These are phyloP conservation scores for Papilio dardanus DNA, from an alignment of 1,140 invertebrate genomes.

Conservation along the genomic window DNA sequence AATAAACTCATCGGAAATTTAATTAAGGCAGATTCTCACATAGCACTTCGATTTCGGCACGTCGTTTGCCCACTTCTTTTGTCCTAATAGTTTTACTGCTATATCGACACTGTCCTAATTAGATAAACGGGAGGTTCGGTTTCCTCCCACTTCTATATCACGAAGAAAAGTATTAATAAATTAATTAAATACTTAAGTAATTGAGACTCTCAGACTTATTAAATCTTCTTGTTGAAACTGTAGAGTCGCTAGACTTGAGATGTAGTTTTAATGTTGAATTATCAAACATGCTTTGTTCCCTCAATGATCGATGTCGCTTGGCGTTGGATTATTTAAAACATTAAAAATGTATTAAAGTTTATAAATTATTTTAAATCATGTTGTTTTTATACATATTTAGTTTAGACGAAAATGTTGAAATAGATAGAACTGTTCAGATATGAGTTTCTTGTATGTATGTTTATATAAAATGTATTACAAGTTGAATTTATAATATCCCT, in stretches of 20 bases:
- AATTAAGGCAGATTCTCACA: constrained; percentile 31
- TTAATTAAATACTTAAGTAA: constrained; percentile 12
- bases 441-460: constrained; percentile 65
- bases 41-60: constrained; percentile 16
- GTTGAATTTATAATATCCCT: constrained; percentile 67
- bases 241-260: constrained; percentile 80
- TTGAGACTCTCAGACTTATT: constrained; percentile 42
- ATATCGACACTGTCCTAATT: constrained; percentile 24
- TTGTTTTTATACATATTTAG: constrained; percentile 75
- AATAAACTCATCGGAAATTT: constrained; percentile 38
- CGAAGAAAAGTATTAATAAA: constrained; percentile 10
- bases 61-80: constrained; percentile 22
- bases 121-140: not conserved
- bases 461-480: constrained; percentile 62
- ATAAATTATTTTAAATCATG: constrained; percentile 70
- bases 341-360: constrained; percentile 66
- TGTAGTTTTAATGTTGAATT: constrained; percentile 70
- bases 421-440: constrained; percentile 66
- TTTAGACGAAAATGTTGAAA: constrained; percentile 76
- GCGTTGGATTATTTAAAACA: constrained; percentile 73
- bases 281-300: constrained; percentile 70
- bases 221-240: constrained; percentile 54
- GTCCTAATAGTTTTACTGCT: constrained; percentile 20
- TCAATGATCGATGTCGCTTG: constrained; percentile 74
- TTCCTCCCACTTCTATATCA: not conserved